Conservation (phyloP, 35 echinoderm and acorn worm genomes). For the Chiridota heheva region DNA sequence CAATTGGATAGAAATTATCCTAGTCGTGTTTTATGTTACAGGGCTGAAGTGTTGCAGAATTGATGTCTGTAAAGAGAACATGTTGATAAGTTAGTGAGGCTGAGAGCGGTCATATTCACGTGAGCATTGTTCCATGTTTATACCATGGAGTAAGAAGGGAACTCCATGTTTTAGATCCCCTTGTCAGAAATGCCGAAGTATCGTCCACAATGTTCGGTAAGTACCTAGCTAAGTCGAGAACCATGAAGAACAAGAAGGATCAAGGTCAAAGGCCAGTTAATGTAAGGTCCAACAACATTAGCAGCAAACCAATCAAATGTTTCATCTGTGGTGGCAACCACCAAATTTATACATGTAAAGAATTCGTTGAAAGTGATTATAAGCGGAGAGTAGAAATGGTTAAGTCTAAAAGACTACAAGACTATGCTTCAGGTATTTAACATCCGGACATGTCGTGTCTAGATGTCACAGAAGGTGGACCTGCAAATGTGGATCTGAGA, state of each 20-base stretch:
- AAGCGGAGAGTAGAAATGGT: conserved; percentile 6
- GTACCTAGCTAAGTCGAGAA: background rate
- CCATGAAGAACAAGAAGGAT: background rate
- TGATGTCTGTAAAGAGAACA: no score
- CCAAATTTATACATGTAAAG: background rate
- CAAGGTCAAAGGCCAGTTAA: background rate
- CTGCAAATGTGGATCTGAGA: conserved; percentile 12
- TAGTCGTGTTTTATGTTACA: no score
- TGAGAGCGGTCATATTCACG: no score
- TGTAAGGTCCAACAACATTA: conserved; percentile 32
- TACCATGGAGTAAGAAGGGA: no score
- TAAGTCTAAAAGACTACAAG: background rate
- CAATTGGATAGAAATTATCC: no score
- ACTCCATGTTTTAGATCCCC: background rate
- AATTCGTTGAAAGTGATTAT: conserved; percentile 1
- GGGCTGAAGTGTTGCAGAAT: no score
- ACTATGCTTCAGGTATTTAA: conserved; percentile 29
- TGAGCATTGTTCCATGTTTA: no score
- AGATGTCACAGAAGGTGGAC: background rate
- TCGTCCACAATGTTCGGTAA: conserved; percentile 36
- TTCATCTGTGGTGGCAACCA: conserved; percentile 21
- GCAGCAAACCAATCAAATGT: conserved; percentile 30
- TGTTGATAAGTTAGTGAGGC: no score
- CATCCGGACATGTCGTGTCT: background rate
- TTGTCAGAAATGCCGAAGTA: background rate